Evolutionary conservation across 2,113 vertebrate genomes (phyloP).

Genomic region (Neotoma lepida): DNA sequence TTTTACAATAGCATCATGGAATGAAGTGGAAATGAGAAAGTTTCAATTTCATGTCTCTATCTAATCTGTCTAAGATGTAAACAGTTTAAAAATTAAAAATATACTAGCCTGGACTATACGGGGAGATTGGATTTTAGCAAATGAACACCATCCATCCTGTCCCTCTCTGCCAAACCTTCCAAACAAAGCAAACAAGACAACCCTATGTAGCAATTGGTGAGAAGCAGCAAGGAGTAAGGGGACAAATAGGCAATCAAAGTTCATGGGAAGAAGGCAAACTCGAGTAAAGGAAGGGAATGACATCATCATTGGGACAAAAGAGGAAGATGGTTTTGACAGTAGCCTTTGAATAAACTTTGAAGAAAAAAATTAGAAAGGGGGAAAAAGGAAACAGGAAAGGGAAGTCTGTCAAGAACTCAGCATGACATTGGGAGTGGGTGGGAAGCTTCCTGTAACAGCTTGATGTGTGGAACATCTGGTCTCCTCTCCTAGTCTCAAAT

Average conservation of each 20-base stretch:
- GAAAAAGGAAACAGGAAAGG: conserved; percentile 80
- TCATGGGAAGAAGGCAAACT: conserved; percentile 33
- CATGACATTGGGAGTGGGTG: conserved; percentile 72
- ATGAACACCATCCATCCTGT: not conserved
- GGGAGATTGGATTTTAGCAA: not conserved
- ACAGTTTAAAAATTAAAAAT: conserved; percentile 9
- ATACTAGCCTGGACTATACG: not conserved
- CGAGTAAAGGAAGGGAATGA: not conserved
- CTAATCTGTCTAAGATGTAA: not conserved
- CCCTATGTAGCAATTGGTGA: not conserved
- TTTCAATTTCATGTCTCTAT: not conserved
- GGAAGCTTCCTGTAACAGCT: conserved; percentile 75
- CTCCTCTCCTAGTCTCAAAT: conserved; percentile 5
- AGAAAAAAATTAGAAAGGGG: conserved; percentile 77
- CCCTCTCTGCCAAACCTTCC: not conserved
- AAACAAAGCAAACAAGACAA: not conserved
- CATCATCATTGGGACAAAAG: conserved; percentile 66
- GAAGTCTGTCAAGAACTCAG: conserved; percentile 74
- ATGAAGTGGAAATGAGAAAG: conserved; percentile 11
- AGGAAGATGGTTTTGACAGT: conserved; percentile 72
- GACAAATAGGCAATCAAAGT: not conserved
- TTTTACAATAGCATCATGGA: not conserved
- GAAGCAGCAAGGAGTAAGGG: not conserved
- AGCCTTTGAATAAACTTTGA: conserved; percentile 75
- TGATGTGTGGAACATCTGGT: conserved; percentile 78